Conservation (phyloP, 2,797 vertebrate species). For the Lagodon rhomboides region DNA sequence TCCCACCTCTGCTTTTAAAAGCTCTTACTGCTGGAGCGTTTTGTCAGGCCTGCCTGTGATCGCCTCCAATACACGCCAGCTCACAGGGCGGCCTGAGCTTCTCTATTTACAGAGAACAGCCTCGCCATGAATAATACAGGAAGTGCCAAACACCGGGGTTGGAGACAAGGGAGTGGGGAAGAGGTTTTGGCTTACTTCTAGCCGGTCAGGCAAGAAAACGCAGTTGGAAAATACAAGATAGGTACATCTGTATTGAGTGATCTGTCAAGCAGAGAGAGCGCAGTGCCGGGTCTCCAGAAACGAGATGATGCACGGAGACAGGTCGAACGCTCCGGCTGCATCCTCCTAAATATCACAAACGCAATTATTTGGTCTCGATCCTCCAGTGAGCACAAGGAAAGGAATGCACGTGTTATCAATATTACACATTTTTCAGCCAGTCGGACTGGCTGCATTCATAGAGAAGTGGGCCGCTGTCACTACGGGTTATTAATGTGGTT, state of each 20-base stretch:
- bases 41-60: conserved; percentile 57
- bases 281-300: conserved; percentile 3
- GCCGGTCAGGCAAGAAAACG: conserved; percentile 34
- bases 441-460: conserved; percentile 33
- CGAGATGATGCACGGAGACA: conserved; percentile 44
- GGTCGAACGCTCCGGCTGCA: neutral
- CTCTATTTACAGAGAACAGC: conserved; percentile 66
- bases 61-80: conserved; percentile 35
- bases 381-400: conserved; percentile 32
- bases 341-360: conserved; percentile 24
- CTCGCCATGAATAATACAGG: conserved; percentile 72
- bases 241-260: conserved; percentile 44
- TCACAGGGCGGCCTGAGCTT: conserved; percentile 51
- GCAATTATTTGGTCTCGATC: conserved; percentile 30
- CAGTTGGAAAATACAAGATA: conserved; percentile 38
- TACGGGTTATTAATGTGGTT: conserved; percentile 62
- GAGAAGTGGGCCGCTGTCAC: conserved; percentile 43
- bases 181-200: conserved; percentile 44
- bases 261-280: conserved; percentile 31
- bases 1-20: conserved; percentile 62
- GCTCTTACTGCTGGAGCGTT: conserved; percentile 61
- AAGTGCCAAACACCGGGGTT: conserved; percentile 42
- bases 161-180: conserved; percentile 37
- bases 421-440: conserved; percentile 24
- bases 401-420: conserved; percentile 42